These are phyloP conservation scores for Mola mola DNA, from an alignment of 2,113 vertebrate genomes.

Conservation along the genomic window DNA sequence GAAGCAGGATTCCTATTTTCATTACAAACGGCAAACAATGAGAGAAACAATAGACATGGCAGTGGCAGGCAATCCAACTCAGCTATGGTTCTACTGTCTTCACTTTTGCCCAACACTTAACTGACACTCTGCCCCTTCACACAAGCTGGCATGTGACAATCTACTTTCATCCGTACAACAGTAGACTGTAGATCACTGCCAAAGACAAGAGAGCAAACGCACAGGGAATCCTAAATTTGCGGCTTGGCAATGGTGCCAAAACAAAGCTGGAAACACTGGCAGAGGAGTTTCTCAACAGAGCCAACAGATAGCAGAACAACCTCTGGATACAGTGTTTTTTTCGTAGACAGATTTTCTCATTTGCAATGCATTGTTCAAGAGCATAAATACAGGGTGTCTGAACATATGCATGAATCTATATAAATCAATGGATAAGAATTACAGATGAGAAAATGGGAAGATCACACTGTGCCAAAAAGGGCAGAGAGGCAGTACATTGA, in stretches of 20 bases:
- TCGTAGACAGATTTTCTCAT: no score
- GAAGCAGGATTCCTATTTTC: no score
- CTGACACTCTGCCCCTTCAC: conserved; percentile 1
- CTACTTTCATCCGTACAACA: conserved; percentile 12
- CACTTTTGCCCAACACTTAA: conserved; percentile 10
- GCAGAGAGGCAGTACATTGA: no score
- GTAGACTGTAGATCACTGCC: conserved; percentile 37
- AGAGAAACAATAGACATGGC: no score
- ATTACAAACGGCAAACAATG: no score
- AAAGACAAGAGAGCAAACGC: conserved; percentile 42
- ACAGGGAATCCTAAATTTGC: conserved; percentile 51
- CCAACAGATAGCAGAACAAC: background rate
- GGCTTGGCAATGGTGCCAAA: conserved; percentile 37
- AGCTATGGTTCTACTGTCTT: no score
- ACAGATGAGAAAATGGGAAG: no score
- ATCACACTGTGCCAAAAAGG: no score
- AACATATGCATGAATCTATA: background rate
- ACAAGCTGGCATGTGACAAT: conserved; percentile 2
- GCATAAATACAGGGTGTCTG: no score
- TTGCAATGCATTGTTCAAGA: no score
- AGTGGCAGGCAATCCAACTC: no score
- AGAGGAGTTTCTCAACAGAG: conserved; percentile 20
- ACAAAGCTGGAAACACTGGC: conserved; percentile 13
- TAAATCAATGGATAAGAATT: no score
- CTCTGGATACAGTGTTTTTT: background rate